Conservation (phyloP, 1,140 invertebrate species). For the Drosophila lini region DNA sequence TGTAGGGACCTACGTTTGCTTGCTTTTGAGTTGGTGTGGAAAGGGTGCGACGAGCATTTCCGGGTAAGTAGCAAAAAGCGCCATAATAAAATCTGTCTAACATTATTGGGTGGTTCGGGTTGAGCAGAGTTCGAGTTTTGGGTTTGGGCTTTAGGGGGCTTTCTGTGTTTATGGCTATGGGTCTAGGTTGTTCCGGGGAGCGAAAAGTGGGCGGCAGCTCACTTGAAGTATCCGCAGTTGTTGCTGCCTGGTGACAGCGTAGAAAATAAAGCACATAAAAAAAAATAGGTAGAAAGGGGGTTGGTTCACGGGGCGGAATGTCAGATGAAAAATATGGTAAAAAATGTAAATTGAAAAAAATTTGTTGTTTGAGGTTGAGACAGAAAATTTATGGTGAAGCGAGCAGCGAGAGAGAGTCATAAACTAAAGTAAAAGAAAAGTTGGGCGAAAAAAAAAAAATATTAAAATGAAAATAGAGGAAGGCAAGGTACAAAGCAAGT, state of each 20-base stretch:
- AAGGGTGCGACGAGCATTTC: conserved; percentile 63
- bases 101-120: conserved; percentile 29
- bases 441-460: conserved; percentile 12
- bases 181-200: conserved; percentile 3
- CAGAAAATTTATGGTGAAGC: conserved; percentile 59
- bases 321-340: conserved; percentile 61
- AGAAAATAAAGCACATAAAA: conserved; percentile 2
- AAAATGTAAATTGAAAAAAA: conserved; percentile 63
- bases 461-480: conserved; percentile 24
- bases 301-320: conserved; percentile 26
- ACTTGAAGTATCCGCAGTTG: conserved; percentile 37
- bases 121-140: conserved; percentile 7
- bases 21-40: conserved; percentile 28
- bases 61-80: conserved; percentile 70
- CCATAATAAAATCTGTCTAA: conserved; percentile 76
- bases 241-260: conserved; percentile 23
- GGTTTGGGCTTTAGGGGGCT: conserved; percentile 12
- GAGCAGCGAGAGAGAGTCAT: conserved; percentile 28
- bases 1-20: conserved; percentile 5
- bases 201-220: conserved; percentile 9
- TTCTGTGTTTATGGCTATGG: background rate
- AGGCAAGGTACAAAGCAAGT: conserved; percentile 34
- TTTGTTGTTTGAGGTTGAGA: conserved; percentile 42
- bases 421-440: conserved; percentile 44
- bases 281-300: conserved; percentile 22